Evolutionary conservation across 2,113 vertebrate genomes (phyloP), one percentile per base, ranked within the genome.

Genomic region (Crotalus horridus): DNA sequence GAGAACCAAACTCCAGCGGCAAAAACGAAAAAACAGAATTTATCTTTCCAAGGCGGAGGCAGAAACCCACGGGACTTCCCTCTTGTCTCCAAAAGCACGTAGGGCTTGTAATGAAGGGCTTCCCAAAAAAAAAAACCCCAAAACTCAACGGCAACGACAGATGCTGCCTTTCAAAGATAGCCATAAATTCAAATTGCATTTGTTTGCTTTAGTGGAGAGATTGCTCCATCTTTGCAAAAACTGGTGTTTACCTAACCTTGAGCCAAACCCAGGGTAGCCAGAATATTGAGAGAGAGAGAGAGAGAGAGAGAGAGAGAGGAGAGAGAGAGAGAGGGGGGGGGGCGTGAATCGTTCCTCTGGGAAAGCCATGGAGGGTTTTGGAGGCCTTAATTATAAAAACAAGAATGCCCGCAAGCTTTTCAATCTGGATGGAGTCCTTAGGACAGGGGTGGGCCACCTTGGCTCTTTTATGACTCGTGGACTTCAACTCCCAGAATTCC

Each of bases 241-340:
- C 97, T 97, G 96, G 97, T 98, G 96, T 98, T 98, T 98, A 97
- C 95, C 33, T 98, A 97, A 98, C 97, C 98, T 98, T 97, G 98
- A 96, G 96, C 97, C 96, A 88, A 97, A 94, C 95, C 89, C 92
- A 97, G 96, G 96, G 97, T 96, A 97, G 96, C 96, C 96, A 97
- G 92, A 97, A 95, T 95, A 94, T 96, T 97, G 97, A 93, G 95
- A 96, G 94, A 97, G 95, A 97, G 95, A 39, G 39, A 39, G 39
- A 39, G 2, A 39, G 6, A 48, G 7, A 8, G 48, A 48, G 48
- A 48, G 48, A 48, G 6, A 51, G 8, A 51, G 48, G 48, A 51
- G 48, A 51, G 48, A 51, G 48, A 51, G 48, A 9, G 48, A 51
- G 48, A 51, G 48, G n/a, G n/a, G n/a, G n/a, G n/a, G n/a, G n/a